Conservation (phyloP, 2,888 invertebrate genomes). For the Ptilodon capucinus region DNA sequence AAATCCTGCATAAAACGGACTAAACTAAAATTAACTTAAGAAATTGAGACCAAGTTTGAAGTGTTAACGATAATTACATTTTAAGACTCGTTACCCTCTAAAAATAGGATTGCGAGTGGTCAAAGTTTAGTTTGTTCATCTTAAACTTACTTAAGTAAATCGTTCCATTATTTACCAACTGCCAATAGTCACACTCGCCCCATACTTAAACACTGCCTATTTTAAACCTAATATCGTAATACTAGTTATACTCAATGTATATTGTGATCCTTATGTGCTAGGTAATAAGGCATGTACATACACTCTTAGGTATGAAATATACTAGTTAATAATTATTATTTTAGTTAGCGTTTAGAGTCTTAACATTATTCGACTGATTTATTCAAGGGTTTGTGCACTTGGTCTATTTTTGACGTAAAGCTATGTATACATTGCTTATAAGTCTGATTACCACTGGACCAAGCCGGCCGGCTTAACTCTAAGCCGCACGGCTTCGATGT, state of each 20-base stretch:
- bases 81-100: too few relatives aligned
- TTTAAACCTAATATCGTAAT: constrained; percentile 4
- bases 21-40: too few relatives aligned
- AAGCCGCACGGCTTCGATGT: neutral
- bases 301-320: neutral
- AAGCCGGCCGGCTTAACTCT: neutral
- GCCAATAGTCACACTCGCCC: neutral
- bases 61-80: too few relatives aligned
- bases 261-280: neutral
- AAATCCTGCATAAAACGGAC: too few relatives aligned
- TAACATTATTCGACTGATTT: neutral
- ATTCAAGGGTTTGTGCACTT: neutral
- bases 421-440: neutral
- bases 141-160: too few relatives aligned
- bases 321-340: neutral
- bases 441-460: neutral
- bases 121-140: too few relatives aligned
- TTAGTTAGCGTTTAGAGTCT: neutral
- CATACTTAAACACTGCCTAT: neutral
- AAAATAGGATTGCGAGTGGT: too few relatives aligned
- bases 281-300: neutral
- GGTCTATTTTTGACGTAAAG: neutral
- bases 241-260: constrained; percentile 1
- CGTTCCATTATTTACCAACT: neutral
- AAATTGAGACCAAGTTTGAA: too few relatives aligned